These are phyloP conservation scores for Corvus cornix DNA, from an alignment of 2,113 vertebrate genomes.

Conservation along the genomic window DNA sequence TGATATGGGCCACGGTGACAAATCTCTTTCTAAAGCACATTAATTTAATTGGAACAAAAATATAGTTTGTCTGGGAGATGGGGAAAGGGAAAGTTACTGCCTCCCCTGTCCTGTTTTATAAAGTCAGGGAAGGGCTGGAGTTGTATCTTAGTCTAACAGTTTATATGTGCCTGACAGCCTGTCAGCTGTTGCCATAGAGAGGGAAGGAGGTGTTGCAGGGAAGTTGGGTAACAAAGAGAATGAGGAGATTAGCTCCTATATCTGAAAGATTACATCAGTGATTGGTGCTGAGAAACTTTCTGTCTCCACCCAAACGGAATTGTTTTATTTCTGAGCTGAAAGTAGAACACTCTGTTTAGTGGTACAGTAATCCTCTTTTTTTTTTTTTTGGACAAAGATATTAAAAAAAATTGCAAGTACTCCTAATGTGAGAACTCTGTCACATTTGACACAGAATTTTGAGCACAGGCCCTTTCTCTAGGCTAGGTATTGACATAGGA, in stretches of 20 bases:
- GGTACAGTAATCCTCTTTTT: neutral
- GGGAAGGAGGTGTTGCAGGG: neutral
- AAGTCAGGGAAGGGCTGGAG: neutral
- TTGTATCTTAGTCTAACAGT: neutral
- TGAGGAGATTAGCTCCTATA: neutral
- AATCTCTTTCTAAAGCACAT: neutral
- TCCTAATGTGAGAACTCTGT: neutral
- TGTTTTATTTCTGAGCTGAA: neutral
- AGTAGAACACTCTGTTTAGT: neutral
- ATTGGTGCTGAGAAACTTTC: neutral
- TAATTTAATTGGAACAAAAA: neutral
- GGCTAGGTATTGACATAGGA: neutral
- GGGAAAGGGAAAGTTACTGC: neutral
- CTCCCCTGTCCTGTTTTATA: neutral
- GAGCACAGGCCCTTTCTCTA: neutral
- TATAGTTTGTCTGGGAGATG: neutral
- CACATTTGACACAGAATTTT: neutral
- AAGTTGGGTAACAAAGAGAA: neutral
- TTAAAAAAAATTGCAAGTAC: neutral
- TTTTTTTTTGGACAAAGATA: neutral
- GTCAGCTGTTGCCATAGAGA: neutral
- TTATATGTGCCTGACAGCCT: neutral
- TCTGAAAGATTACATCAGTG: neutral
- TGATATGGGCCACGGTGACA: accelerated
- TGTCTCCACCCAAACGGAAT: neutral